These are phyloP conservation scores for Siniperca undulata DNA, from an alignment of 2,797 vertebrate species.

Conservation along the genomic window DNA sequence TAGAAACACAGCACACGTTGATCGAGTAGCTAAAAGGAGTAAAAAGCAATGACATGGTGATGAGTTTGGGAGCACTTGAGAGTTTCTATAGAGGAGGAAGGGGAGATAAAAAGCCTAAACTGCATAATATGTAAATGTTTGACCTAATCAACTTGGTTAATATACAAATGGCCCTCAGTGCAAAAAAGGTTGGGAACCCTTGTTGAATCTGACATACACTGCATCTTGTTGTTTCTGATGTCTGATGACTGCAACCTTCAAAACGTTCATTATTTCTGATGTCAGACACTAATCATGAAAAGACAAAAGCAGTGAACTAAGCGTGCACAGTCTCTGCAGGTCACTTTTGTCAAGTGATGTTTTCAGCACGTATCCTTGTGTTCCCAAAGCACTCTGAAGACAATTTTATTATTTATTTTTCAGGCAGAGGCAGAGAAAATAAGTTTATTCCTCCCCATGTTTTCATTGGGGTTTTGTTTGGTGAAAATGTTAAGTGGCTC, in stretches of 20 bases:
- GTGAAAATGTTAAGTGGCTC: constrained; percentile 23
- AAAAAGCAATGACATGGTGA: too few relatives aligned
- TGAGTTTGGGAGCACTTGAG: not conserved
- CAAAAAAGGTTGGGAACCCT: not conserved
- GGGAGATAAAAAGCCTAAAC: too few relatives aligned
- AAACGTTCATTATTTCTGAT: not conserved
- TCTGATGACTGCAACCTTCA: not conserved
- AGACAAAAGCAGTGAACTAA: not conserved
- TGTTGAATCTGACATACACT: not conserved
- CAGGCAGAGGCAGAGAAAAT: constrained; percentile 12
- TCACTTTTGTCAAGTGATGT: not conserved
- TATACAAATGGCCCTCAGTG: not conserved
- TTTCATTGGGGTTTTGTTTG: constrained; percentile 34
- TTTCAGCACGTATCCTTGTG: not conserved
- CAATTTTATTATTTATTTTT: not conserved
- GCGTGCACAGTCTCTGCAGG: not conserved
- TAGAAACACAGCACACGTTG: too few relatives aligned
- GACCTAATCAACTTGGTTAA: too few relatives aligned
- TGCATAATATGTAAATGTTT: not conserved
- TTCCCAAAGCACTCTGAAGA: not conserved
- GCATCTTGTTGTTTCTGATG: not conserved
- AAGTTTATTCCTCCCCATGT: not conserved
- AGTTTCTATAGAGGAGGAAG: not conserved
- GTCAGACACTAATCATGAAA: not conserved
- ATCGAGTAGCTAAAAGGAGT: too few relatives aligned